Percentiles rank a stretch among this genome's conserved stretches.
Conservation (phyloP, 2,888 invertebrate genomes). For the Tineola bisselliella region DNA sequence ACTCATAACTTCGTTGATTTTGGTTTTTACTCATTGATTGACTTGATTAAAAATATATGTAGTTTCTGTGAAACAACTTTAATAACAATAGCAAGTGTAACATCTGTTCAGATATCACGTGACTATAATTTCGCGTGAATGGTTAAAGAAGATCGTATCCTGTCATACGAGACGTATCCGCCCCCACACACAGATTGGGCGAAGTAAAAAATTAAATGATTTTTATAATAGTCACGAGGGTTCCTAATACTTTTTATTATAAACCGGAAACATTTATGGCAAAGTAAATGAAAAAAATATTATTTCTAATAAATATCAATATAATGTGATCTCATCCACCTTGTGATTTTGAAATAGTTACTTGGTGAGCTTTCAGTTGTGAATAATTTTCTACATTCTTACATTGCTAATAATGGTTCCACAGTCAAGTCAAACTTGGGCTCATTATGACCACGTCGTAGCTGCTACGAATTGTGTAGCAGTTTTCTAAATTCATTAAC, state of each 20-base stretch:
- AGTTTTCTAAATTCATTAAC: background rate
- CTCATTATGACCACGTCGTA: background rate
- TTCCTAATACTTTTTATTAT: constrained; percentile 56
- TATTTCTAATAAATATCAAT: background rate
- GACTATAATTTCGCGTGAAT: constrained; percentile 48
- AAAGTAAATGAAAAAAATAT: constrained; percentile 15
- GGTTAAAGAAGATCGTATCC: constrained; percentile 51
- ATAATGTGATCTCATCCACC: background rate
- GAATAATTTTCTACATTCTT: too few relatives aligned
- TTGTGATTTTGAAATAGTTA: background rate
- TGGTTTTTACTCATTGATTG: background rate
- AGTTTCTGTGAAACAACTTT: background rate
- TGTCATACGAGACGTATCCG: constrained; percentile 64
- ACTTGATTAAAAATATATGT: background rate
- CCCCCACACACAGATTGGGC: constrained; percentile 31
- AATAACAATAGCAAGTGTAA: constrained; percentile 18
- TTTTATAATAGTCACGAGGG: constrained; percentile 57
- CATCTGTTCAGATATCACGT: constrained; percentile 52
- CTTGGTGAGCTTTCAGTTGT: too few relatives aligned
- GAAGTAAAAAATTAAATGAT: constrained; percentile 59
- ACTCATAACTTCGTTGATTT: background rate
- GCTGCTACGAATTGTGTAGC: background rate
- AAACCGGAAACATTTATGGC: constrained; percentile 62
- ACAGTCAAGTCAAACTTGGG: too few relatives aligned
- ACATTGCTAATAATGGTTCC: too few relatives aligned